Evolutionary conservation across 2,113 vertebrate species (phyloP), one percentile per base, ranked within the genome.

Genomic region (Melanostigma gelatinosum): DNA sequence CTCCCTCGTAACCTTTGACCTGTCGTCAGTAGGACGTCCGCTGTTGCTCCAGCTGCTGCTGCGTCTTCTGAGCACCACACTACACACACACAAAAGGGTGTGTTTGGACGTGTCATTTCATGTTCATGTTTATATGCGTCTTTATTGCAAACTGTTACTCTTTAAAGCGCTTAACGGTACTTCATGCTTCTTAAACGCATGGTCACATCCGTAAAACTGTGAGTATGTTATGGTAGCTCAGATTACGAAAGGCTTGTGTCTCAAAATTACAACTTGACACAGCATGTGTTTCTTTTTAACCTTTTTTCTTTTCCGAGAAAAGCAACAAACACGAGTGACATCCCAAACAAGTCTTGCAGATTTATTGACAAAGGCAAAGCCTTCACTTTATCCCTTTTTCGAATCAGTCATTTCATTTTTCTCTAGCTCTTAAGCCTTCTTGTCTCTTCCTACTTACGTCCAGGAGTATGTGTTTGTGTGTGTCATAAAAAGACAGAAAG

Each of bases 1-100:
- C 80, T 72, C 75, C 71, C 46, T 72, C 57, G 0, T 54, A n/a
- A 87, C 83, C 87, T 90, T 83, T 91, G 79, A 87, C 87, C 77
- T 18, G 24, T 32, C 15, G 12, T 72, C 77, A 13, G 82, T 22
- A 44, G 44, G 77, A 27, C 1, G 13, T 55, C 57, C 83, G 60
- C 63, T 77, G 61, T 55, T 66, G 64, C 71, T 77, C 58, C 87
- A 90, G 83, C 80, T 89, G 83, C 75, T 77, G 50, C 18, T 73
- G 61, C 58, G 8, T 83, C 34, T 24, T 44, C 42, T 38, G 60
- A 75, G 66, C 27, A 71, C 48, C 71, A 71, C 13, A 64, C 68
- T 73, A 57, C 61, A 70, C 66, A 70, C 66, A 40, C 32, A 60
- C 32, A 68, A 78, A 27, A 27, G 20, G 32, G 4, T 22, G 22